phyloP scores from a whole-genome alignment of 2,888 invertebrate genomes.

The Penaeus monodon region DNA sequence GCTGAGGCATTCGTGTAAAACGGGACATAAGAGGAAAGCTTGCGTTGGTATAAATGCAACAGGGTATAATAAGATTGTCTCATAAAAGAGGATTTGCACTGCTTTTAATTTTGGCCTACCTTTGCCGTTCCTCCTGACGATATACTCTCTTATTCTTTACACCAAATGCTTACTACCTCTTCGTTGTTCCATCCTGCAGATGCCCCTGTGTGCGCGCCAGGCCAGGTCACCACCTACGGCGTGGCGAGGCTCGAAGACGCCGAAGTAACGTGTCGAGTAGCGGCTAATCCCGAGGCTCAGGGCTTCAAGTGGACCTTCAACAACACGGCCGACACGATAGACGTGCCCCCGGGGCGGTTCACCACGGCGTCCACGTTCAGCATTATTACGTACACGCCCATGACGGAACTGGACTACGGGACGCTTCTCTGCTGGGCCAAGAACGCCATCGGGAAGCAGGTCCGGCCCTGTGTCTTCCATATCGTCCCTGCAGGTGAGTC shows the following conservation, averaged over 20 bases:
- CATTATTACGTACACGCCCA: constrained; percentile 60
- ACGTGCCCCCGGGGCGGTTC: constrained; percentile 46
- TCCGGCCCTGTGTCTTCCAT: constrained; percentile 50
- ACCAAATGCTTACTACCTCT: too few relatives aligned
- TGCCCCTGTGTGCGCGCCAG: constrained; percentile 49
- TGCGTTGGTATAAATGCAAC: too few relatives aligned
- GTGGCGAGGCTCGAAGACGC: constrained; percentile 44
- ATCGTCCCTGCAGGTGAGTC: constrained; percentile 57
- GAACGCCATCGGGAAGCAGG: constrained; percentile 43
- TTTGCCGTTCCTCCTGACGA: too few relatives aligned
- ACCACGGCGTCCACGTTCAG: constrained; percentile 44
- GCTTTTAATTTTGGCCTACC: too few relatives aligned
- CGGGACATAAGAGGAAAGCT: not conserved
- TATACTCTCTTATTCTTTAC: too few relatives aligned
- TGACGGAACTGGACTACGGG: constrained; percentile 60
- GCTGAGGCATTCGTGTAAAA: not conserved
- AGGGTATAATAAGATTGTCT: too few relatives aligned
- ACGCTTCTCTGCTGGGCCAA: constrained; percentile 55
- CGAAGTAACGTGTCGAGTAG: constrained; percentile 55
- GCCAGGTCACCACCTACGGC: constrained; percentile 39
- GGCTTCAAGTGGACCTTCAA: constrained; percentile 89
- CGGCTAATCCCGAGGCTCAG: constrained; percentile 44
- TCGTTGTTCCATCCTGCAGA: constrained; percentile 9
- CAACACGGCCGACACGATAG: constrained; percentile 83
- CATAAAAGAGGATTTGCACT: too few relatives aligned